Evolutionary conservation across 2,113 vertebrate species (phyloP), one percentile per base, ranked within the genome.

Genomic region (Excalfactoria chinensis): DNA sequence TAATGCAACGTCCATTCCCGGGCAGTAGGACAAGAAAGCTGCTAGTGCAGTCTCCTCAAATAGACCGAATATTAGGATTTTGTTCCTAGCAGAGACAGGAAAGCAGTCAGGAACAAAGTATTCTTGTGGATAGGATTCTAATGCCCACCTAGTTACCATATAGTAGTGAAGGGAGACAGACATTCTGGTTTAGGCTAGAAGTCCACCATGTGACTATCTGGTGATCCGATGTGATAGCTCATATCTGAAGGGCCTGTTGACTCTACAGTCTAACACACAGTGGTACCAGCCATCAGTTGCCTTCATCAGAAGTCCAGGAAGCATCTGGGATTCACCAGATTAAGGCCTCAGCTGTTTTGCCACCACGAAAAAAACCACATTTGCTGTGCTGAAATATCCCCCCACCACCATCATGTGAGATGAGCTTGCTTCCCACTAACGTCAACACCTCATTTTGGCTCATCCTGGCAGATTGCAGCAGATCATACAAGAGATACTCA

Each of bases 11-110:
- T 98, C 98, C 98, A 98, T 98, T 6, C 98, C 98, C n/a, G 98
- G 98, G 83, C 98, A 98, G 94, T 98, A 98, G 49, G 98, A 98
- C 14, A 98, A 97, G 95, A 98, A 98, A 34, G 98, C 98, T 85
- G 98, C 98, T 32, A 98, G 91, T 41, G 98, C 98, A 19, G 98
- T 98, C 97, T 98, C 98, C 92, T 98, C 98, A 75, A 98, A 98
- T 90, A 98, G 98, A 70, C 98, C 98, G 91, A 98, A 98, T 90
- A 98, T 98, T 49, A 98, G 95, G 96, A 98, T 98, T 95, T 98
- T 98, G 94, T 98, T 98, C 97, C 98, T 98, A 83, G 68, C 21
- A 93, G 68, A 92, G 49, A 58, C 3, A 55, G 23, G 66, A 88
- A 64, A 59, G 48, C 26, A 59, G 20, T 94, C 69, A 95, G 67